A percentile compares a stretch with the other conserved stretches of the same genome.
Conservation (phyloP, 2,113 vertebrate species). For the Microcebus griseorufus region DNA sequence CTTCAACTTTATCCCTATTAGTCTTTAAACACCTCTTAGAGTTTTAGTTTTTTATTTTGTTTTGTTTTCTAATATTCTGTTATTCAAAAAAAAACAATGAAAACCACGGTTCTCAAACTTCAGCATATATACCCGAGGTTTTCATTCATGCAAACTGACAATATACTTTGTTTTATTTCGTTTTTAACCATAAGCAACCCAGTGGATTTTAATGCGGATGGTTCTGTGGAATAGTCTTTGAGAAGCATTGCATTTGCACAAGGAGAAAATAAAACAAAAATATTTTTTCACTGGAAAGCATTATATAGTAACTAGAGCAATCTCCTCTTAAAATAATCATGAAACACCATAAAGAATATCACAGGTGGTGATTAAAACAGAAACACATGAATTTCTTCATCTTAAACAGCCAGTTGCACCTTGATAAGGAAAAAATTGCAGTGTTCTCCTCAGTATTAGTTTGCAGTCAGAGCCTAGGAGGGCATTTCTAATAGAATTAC, state of each 20-base stretch:
- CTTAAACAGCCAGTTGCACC: not conserved
- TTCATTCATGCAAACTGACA: not conserved
- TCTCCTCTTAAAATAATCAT: slow-evolving; percentile 25
- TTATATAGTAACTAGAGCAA: not conserved
- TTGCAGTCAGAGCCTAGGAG: not conserved
- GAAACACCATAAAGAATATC: not conserved
- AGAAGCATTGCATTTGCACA: slow-evolving; percentile 2
- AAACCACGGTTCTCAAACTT: not conserved
- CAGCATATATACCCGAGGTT: not conserved
- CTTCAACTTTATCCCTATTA: not conserved
- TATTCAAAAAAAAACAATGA: not conserved
- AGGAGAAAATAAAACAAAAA: not conserved
- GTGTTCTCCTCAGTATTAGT: not conserved
- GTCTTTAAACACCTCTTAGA: not conserved
- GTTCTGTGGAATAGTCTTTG: not conserved
- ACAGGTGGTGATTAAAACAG: not conserved
- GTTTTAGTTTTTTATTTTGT: not conserved
- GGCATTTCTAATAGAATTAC: not conserved
- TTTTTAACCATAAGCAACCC: not conserved
- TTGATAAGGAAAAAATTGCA: not conserved
- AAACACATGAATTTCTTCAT: not conserved
- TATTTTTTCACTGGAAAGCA: not conserved
- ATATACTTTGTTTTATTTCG: not conserved
- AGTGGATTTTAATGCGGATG: not conserved
- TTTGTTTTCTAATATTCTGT: not conserved